Evolutionary conservation across 2,113 vertebrate genomes (phyloP), one percentile per base, ranked within the genome.

Genomic region (Ginglymostoma cirratum): DNA sequence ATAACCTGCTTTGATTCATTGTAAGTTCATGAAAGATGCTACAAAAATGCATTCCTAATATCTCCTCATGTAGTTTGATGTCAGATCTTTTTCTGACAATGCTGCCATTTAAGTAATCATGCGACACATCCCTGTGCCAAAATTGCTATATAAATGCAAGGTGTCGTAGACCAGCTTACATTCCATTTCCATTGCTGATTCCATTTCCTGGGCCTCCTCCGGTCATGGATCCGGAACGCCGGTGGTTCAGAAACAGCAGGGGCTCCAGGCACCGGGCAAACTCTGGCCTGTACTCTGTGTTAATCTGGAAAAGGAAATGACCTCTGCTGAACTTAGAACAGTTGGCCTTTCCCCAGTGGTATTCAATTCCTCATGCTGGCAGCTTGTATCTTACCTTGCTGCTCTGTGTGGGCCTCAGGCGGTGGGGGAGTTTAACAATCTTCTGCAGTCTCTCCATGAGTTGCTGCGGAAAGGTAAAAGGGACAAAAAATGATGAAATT

Each of bases 401-500:
- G 97, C 98, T 99, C 97, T 98, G 98, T 0, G 98, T 97, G 0
- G 98, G 99, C n/a, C 98, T 97, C 96, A 99, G 97, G 42, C 97
- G 98, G 55, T 99, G 98, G 0, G 99, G 99, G 95, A 98, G 97
- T 72, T 98, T 98, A 72, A 98, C 98, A 0, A 99, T 98, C 96
- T 98, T 97, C 97, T 98, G 98, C 97, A 99, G 97, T 65, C 99
- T 97, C 96, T 98, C 98, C 98, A 99, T 98, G 94, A 99, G 97
- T 98, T 99, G 98, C 98, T 99, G 98, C 85, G 96, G 93, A 96
- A 95, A 95, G 96, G 96, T 96, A 78, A 34, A 23, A 86, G 34
- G 90, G 1, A 76, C 1, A 95, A 38, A 19, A 23, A 38, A 61
- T 61, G 7, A 42, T 95, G 69, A 72, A 72, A 95, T 45, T 70